Conservation (phyloP, 2,113 vertebrate species). For the Neogobius melanostomus region DNA sequence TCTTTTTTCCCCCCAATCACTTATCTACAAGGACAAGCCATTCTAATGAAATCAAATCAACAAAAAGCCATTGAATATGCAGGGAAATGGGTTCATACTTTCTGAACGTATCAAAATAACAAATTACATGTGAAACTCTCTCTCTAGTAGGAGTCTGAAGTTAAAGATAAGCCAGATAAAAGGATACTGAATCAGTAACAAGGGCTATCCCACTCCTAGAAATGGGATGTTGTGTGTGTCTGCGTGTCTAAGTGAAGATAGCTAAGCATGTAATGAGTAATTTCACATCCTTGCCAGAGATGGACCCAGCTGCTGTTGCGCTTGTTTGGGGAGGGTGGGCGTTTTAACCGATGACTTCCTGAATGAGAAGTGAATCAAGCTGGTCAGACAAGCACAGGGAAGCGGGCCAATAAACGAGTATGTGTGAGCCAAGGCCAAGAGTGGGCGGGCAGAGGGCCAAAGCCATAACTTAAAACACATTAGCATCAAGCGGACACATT, state of each 20-base stretch:
- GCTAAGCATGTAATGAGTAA: slow-evolving; percentile 46
- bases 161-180: slow-evolving; percentile 1
- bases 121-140: slow-evolving; percentile 5
- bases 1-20: slow-evolving; percentile 24
- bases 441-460: slow-evolving; percentile 60
- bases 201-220: slow-evolving; percentile 9
- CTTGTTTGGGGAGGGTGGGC: slow-evolving; percentile 34
- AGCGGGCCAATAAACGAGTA: slow-evolving; percentile 44
- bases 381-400: slow-evolving; percentile 60
- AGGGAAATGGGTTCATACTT: slow-evolving; percentile 8
- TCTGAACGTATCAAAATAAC: slow-evolving; percentile 13
- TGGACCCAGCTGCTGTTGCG: slow-evolving; percentile 35
- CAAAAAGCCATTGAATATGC: slow-evolving; percentile 24
- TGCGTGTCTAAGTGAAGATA: slow-evolving; percentile 20
- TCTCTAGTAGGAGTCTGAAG: slow-evolving; percentile 3
- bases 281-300: slow-evolving; percentile 39
- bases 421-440: slow-evolving; percentile 47
- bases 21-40: slow-evolving; percentile 29
- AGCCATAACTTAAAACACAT: slow-evolving; percentile 67
- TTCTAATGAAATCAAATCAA: slow-evolving; percentile 44
- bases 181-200: slow-evolving; percentile 21
- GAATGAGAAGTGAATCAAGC: slow-evolving; percentile 59
- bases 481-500: slow-evolving; percentile 67
- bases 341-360: slow-evolving; percentile 41
- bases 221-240: slow-evolving; percentile 20